These are phyloP conservation scores for Oenanthe melanoleuca DNA, from an alignment of 2,113 vertebrate genomes.

Conservation along the genomic window DNA sequence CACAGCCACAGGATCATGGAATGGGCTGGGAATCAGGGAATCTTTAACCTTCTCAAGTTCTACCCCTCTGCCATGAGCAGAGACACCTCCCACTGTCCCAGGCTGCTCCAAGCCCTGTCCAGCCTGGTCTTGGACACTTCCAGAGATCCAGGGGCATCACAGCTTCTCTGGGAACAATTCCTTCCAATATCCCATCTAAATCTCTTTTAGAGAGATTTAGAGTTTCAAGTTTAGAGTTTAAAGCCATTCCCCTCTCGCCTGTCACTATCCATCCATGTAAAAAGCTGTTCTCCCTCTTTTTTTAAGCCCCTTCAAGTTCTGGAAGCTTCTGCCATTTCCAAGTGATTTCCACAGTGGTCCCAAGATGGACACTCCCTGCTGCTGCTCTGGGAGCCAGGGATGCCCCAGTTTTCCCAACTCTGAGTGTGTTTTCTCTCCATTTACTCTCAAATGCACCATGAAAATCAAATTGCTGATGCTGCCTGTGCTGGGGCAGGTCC, in stretches of 20 bases:
- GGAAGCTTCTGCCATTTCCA: background rate
- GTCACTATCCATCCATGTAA: background rate
- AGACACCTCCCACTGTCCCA: accelerated
- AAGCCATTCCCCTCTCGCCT: background rate
- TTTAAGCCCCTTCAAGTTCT: background rate
- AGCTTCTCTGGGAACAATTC: background rate
- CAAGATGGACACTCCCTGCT: background rate
- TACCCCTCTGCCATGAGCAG: background rate
- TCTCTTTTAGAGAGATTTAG: background rate
- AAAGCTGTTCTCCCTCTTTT: background rate
- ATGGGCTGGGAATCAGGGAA: background rate
- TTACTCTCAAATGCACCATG: background rate
- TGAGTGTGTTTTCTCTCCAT: background rate
- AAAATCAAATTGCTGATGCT: background rate
- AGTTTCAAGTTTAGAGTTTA: background rate
- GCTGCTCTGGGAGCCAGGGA: background rate
- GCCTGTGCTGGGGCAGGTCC: background rate
- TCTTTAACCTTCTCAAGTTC: background rate
- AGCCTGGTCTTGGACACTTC: accelerated
- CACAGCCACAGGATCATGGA: background rate
- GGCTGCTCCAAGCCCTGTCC: background rate
- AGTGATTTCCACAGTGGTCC: background rate
- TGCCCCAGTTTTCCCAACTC: background rate
- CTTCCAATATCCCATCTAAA: background rate
- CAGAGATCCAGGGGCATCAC: background rate